Evolutionary conservation across 1,140 invertebrate genomes (phyloP).

Genomic region (Apis mellifera): DNA sequence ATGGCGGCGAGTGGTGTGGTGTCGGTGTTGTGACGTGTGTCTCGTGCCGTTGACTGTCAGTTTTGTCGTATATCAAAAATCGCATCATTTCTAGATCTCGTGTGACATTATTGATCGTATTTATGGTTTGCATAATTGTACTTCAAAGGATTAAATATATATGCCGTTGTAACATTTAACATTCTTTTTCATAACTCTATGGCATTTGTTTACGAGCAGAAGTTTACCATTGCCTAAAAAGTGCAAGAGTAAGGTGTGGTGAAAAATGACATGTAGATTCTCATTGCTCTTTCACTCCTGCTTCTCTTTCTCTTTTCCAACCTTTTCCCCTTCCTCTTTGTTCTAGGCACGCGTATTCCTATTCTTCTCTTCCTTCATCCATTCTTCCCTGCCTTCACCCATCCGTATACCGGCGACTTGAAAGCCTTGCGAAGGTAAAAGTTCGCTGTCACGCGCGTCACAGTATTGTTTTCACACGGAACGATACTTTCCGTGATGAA

Average conservation of each 20-base stretch:
- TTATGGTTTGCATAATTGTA: neutral
- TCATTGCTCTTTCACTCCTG: constrained; percentile 1
- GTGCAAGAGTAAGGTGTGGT: constrained; percentile 40
- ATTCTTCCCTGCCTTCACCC: neutral
- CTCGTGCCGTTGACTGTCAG: constrained; percentile 53
- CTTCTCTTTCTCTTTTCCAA: neutral
- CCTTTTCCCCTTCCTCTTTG: neutral
- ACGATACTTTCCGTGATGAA: neutral
- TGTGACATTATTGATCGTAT: neutral
- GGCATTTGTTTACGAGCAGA: constrained; percentile 40
- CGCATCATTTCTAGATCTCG: neutral
- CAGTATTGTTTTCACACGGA: constrained; percentile 10
- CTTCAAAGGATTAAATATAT: neutral
- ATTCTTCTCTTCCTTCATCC: neutral
- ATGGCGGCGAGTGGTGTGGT: constrained; percentile 53
- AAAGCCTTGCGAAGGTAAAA: neutral
- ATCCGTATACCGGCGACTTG: neutral
- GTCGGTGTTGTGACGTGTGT: constrained; percentile 55
- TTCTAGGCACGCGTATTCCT: constrained; percentile 34
- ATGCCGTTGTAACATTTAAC: neutral
- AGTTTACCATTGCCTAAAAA: neutral
- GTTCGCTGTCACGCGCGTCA: constrained; percentile 16
- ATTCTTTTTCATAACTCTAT: neutral
- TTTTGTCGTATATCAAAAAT: constrained; percentile 14
- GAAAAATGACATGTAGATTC: constrained; percentile 45